Percentiles rank a stretch among this genome's conserved stretches.
phyloP scores from a whole-genome alignment of 2,888 invertebrate species.

The Pogonocherus hispidulus region DNA sequence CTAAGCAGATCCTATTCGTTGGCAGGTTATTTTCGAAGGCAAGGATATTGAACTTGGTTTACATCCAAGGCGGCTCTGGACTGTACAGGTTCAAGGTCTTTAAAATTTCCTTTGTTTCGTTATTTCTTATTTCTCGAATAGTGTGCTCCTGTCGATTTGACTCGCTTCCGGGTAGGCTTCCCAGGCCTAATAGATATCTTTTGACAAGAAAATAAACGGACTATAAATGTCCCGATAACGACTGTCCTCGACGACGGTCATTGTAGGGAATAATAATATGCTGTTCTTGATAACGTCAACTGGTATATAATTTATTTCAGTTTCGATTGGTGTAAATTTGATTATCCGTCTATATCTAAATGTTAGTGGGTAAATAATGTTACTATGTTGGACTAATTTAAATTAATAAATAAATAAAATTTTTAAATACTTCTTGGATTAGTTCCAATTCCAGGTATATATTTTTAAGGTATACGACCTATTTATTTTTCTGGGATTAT shows the following conservation, averaged over 20 bases:
- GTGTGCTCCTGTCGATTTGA: background rate
- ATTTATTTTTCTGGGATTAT: no score
- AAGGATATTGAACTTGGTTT: slow-evolving; percentile 56
- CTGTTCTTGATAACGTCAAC: background rate
- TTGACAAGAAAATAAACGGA: slow-evolving; percentile 7
- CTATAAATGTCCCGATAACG: background rate
- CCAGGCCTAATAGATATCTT: background rate
- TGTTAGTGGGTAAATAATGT: no score
- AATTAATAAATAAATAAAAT: no score
- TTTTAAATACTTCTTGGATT: no score
- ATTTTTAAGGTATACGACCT: no score
- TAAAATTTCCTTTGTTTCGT: slow-evolving; percentile 50
- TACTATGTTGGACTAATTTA: no score
- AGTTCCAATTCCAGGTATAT: no score
- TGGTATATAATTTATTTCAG: no score
- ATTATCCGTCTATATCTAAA: no score
- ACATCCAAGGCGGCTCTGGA: slow-evolving; percentile 47
- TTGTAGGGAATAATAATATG: background rate
- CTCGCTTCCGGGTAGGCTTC: slow-evolving; percentile 5
- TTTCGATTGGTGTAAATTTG: no score
- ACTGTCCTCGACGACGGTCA: background rate
- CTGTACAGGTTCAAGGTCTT: slow-evolving; percentile 52
- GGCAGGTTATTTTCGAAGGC: slow-evolving; percentile 46
- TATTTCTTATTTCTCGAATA: background rate
- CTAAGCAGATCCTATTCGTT: slow-evolving; percentile 13